Evolutionary conservation across 2,888 invertebrate genomes (phyloP).

Genomic region (Embidobia sp.): DNA sequence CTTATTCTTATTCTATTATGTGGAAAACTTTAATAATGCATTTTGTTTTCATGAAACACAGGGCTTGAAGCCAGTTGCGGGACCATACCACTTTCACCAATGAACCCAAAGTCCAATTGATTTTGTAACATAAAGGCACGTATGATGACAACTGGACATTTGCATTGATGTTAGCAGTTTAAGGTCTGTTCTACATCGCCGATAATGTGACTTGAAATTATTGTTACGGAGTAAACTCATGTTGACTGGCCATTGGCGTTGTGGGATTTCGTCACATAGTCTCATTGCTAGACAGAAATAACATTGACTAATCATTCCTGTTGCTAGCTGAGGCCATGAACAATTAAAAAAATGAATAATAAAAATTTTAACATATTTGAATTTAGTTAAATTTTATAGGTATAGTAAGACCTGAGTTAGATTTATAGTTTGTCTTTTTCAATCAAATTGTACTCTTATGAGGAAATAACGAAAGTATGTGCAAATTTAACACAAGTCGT

Average conservation of each 20-base stretch:
- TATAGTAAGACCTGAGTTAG: too few relatives aligned
- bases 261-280: constrained; percentile 66
- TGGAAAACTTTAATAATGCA: too few relatives aligned
- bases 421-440: too few relatives aligned
- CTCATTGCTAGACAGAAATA: constrained; percentile 76
- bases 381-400: too few relatives aligned
- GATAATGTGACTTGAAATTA: constrained; percentile 36
- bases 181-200: constrained; percentile 69
- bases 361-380: background rate
- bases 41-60: constrained; percentile 18
- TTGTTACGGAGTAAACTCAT: constrained; percentile 38
- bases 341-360: background rate
- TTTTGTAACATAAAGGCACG: constrained; percentile 71
- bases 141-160: constrained; percentile 80
- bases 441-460: too few relatives aligned
- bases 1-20: too few relatives aligned
- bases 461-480: too few relatives aligned
- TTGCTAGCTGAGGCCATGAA: constrained; percentile 71
- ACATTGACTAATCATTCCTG: constrained; percentile 77
- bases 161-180: constrained; percentile 80
- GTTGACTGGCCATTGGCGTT: too few relatives aligned
- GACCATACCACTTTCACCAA: constrained; percentile 80
- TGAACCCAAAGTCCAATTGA: constrained; percentile 80
- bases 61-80: constrained; percentile 74
- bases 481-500: too few relatives aligned